Evolutionary conservation across 2,797 vertebrate species (phyloP), one percentile per base, ranked within the genome.

Genomic region (Alexandromys oeconomus): DNA sequence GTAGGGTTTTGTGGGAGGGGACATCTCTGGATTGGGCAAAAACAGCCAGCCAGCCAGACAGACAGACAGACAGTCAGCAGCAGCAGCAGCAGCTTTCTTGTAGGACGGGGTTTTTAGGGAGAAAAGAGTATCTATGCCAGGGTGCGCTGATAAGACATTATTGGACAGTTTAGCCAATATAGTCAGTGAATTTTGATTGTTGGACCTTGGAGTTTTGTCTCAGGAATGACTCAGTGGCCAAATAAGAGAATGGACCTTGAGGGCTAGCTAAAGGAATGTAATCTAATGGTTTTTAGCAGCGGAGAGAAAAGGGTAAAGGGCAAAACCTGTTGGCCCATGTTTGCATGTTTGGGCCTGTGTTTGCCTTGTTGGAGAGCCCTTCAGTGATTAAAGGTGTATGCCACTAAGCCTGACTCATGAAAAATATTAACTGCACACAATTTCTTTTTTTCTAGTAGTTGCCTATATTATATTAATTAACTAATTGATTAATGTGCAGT

Each of bases 381-480:
- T 74, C 71, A 13, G 71, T 74, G 71, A 23, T 67, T 48, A 67
- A 85, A 34, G 61, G 82, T 48, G 63, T 85, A 43, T 48, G 63
- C 19, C 31, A 25, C 43, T 48, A 85, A 65, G 61, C 59, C 82
- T 63, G 0, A 19, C 31, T 51, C 63, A 51, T 86, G 43, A 69
- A 85, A 61, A 63, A 2, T 15, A 51, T 19, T 71, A 87, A 87
- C n/a, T 87, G n/a, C 4, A 37, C 19, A 9, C 10, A 12, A 9
- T 71, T 48, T 86, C 31, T 86, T 37, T 80, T 80, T 95, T 93
- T 95, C 46, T 85, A 80, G 23, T 80, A 40, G 6, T 92, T 92
- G 67, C 34, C 29, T 34, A 25, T 88, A n/a, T 48, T 93, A 67
- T 46, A 69, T 85, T 51, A 51, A 51, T n/a, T 34, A 51, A n/a